Percentiles rank a stretch among this genome's conserved stretches.
Conservation (phyloP, 1,140 invertebrate genomes). For the Leguminivora glycinivorella region DNA sequence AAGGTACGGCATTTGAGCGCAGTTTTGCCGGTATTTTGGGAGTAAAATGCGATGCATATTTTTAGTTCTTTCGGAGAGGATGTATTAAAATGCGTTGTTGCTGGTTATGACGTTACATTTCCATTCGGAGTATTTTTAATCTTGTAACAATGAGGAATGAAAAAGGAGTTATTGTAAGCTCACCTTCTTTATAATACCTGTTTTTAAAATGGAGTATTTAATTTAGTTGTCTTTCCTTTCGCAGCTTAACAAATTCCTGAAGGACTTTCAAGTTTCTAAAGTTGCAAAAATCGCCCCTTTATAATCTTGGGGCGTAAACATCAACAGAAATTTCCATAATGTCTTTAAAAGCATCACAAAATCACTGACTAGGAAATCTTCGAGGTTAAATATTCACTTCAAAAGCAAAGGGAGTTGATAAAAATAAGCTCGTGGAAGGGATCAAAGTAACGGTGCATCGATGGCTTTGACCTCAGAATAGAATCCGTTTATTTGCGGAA, state of each 20-base stretch:
- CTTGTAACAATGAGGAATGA: neutral
- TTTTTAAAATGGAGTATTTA: neutral
- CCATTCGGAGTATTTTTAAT: neutral
- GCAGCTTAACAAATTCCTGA: neutral
- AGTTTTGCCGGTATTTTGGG: slow-evolving; percentile 15
- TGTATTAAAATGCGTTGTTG: neutral
- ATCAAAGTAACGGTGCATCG: slow-evolving; percentile 3
- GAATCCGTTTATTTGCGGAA: neutral
- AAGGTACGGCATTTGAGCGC: slow-evolving; percentile 14
- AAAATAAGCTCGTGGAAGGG: slow-evolving; percentile 13
- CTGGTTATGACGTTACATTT: neutral
- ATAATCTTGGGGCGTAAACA: slow-evolving; percentile 9
- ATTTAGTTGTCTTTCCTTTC: neutral
- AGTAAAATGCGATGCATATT: slow-evolving; percentile 17
- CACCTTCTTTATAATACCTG: neutral
- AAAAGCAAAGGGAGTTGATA: slow-evolving; percentile 26
- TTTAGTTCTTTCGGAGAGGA: slow-evolving; percentile 5
- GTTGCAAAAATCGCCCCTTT: slow-evolving; percentile 6
- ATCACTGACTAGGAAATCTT: slow-evolving; percentile 20
- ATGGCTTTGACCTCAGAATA: neutral
- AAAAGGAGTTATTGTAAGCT: neutral
- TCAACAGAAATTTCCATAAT: slow-evolving; percentile 17
- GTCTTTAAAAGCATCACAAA: slow-evolving; percentile 7
- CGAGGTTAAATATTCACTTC: slow-evolving; percentile 3
- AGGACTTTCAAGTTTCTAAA: neutral